Conservation (phyloP, 2,888 invertebrate species). For the Gymnosoma rotundatum region DNA sequence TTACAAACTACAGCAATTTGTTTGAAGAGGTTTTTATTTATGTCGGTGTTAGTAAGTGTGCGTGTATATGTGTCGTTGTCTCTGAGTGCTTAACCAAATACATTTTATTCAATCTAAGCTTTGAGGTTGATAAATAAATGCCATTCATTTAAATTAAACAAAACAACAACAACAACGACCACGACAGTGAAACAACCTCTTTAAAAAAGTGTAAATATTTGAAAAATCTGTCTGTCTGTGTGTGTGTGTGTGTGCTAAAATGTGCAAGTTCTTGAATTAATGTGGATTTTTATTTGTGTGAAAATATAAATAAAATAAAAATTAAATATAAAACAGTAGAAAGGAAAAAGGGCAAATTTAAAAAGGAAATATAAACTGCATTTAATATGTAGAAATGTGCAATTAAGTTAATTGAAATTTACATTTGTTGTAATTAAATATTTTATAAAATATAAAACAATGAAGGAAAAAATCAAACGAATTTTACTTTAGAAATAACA, state of each 20-base stretch:
- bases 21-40: no score
- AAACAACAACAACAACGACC: slow-evolving; percentile 5
- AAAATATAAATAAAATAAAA: slow-evolving; percentile 12
- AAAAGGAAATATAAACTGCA: not conserved
- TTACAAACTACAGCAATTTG: not conserved
- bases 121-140: slow-evolving; percentile 53
- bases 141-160: slow-evolving; percentile 57
- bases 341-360: not conserved
- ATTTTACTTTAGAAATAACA: slow-evolving; percentile 1
- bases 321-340: slow-evolving; percentile 3
- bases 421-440: slow-evolving; percentile 68
- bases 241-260: not conserved
- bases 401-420: slow-evolving; percentile 73
- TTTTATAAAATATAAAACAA: slow-evolving; percentile 54
- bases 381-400: slow-evolving; percentile 46
- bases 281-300: not conserved
- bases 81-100: slow-evolving; percentile 26
- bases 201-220: slow-evolving; percentile 27
- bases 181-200: not conserved
- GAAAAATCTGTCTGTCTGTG: not conserved
- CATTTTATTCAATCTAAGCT: slow-evolving; percentile 40
- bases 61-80: not conserved
- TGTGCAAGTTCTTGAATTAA: not conserved
- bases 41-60: not conserved
- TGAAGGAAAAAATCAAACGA: slow-evolving; percentile 15